These are phyloP conservation scores for Porites divaricata DNA, from an alignment of 92 coral and sea anemone genomes.

Conservation along the genomic window DNA sequence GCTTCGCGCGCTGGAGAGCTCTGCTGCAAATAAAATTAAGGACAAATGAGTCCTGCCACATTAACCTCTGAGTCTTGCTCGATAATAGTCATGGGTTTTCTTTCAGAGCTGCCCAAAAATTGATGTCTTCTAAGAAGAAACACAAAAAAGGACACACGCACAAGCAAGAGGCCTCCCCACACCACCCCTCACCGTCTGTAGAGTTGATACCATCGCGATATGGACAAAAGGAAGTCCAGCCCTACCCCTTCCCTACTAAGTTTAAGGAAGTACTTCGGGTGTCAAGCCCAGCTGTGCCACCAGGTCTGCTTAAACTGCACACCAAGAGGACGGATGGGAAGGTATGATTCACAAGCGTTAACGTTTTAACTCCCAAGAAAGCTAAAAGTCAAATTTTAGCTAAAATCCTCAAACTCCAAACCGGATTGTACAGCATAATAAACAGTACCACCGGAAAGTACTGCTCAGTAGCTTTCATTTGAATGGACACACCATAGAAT, in stretches of 20 bases:
- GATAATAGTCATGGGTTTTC: neutral
- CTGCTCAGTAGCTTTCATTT: neutral
- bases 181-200: constrained; percentile 52
- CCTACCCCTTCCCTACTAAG: constrained; percentile 93
- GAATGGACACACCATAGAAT: neutral
- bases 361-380: neutral
- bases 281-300: constrained; percentile 92
- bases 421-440: no score
- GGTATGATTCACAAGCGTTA: constrained; percentile 35
- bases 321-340: constrained; percentile 95
- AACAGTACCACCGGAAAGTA: neutral
- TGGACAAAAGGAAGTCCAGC: constrained; percentile 78
- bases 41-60: no score
- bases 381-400: neutral
- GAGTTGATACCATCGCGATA: constrained; percentile 56
- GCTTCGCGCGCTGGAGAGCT: no score
- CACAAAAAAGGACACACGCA: constrained; percentile 74
- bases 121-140: constrained; percentile 88
- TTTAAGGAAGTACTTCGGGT: constrained; percentile 83
- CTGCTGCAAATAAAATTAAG: no score
- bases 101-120: constrained; percentile 93
- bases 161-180: constrained; percentile 41
- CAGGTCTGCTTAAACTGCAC: constrained; percentile 87
- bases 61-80: neutral
- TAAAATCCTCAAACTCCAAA: neutral